phyloP scores from a whole-genome alignment of 2,888 invertebrate genomes.

The Cryptops parisi region DNA sequence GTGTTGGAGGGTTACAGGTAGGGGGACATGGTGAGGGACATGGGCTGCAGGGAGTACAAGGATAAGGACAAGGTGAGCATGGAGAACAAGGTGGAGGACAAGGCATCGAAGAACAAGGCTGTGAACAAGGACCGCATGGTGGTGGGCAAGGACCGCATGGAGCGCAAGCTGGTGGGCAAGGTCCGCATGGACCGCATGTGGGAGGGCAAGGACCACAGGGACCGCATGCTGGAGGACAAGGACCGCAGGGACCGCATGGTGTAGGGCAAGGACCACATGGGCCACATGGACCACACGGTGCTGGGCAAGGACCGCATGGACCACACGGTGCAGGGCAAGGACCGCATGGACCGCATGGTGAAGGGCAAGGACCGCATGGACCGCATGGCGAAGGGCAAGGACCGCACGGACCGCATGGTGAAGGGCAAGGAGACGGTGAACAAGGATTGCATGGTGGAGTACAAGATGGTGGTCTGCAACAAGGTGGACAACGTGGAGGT shows the following conservation, averaged over 20 bases:
- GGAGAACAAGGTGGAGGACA: neutral
- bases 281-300: too few species aligned
- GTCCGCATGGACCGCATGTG: neutral
- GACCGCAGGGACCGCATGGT: neutral
- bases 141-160: neutral
- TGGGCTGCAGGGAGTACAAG: neutral
- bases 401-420: neutral
- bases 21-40: neutral
- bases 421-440: neutral
- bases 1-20: neutral
- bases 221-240: neutral
- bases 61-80: neutral
- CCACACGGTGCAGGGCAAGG: neutral
- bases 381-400: neutral
- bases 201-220: too few species aligned
- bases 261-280: too few species aligned
- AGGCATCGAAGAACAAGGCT: too few species aligned
- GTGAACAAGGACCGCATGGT: neutral
- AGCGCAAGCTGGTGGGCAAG: neutral
- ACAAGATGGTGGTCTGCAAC: neutral
- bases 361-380: neutral
- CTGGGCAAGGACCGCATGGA: neutral
- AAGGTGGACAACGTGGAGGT: slow-evolving; percentile 1
- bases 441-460: neutral
- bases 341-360: neutral